phyloP scores from a whole-genome alignment of 2,888 invertebrate species.

The Tachina grossa region DNA sequence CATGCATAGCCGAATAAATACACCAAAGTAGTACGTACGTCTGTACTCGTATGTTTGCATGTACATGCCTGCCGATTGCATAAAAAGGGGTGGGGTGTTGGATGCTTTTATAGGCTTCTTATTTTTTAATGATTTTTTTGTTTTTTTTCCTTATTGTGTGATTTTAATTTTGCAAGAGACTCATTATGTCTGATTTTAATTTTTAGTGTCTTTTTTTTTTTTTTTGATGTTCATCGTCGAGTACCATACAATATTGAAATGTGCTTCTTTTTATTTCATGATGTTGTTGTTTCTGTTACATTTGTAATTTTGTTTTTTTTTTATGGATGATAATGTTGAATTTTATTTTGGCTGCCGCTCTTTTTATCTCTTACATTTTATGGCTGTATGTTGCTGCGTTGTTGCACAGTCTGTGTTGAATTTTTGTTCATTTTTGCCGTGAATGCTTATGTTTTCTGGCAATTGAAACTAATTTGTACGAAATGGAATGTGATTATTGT shows the following conservation, averaged over 20 bases:
- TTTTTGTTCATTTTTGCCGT: slow-evolving; percentile 44
- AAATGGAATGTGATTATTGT: slow-evolving; percentile 75
- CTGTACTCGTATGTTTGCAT: neutral
- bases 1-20: slow-evolving; percentile 41
- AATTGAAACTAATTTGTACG: slow-evolving; percentile 78
- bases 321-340: slow-evolving; percentile 46
- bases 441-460: slow-evolving; percentile 70
- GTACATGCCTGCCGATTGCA: neutral
- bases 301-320: slow-evolving; percentile 39
- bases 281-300: slow-evolving; percentile 21
- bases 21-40: neutral
- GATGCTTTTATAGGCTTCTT: slow-evolving; percentile 59
- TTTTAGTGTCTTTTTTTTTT: slow-evolving; percentile 61
- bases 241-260: slow-evolving; percentile 63
- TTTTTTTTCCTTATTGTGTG: slow-evolving; percentile 48
- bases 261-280: slow-evolving; percentile 25
- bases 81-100: slow-evolving; percentile 58
- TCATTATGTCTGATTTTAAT: slow-evolving; percentile 72
- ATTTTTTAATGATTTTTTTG: slow-evolving; percentile 45
- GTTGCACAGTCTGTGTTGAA: slow-evolving; percentile 37
- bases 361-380: slow-evolving; percentile 14
- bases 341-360: slow-evolving; percentile 60
- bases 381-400: slow-evolving; percentile 19
- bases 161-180: slow-evolving; percentile 70
- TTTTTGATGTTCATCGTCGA: slow-evolving; percentile 54